Evolutionary conservation across 2,888 invertebrate genomes (phyloP).

Genomic region (Trichogramma dendrolimi): DNA sequence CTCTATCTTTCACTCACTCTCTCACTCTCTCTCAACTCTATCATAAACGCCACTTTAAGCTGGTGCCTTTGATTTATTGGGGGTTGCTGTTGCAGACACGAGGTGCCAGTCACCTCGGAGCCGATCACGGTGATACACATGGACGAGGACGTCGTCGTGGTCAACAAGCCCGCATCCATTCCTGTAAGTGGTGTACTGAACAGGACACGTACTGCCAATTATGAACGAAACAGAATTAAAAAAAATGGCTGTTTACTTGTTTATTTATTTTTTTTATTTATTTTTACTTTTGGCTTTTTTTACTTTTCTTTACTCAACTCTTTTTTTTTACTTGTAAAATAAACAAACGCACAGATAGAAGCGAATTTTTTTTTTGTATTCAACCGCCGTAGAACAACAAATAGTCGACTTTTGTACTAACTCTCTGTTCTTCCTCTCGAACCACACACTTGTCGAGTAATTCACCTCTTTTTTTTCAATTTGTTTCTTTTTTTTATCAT

Average conservation of each 20-base stretch:
- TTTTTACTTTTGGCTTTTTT: slow-evolving; percentile 8
- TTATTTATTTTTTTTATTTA: slow-evolving; percentile 14
- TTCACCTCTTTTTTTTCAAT: no score
- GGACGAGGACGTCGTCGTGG: slow-evolving; percentile 98
- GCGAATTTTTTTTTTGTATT: not conserved
- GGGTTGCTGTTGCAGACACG: slow-evolving; percentile 79
- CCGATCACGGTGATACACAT: slow-evolving; percentile 96
- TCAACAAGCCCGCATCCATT: slow-evolving; percentile 99
- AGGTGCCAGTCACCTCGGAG: slow-evolving; percentile 96
- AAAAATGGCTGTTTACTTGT: slow-evolving; percentile 23
- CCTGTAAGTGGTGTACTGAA: slow-evolving; percentile 90
- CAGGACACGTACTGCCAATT: slow-evolving; percentile 52
- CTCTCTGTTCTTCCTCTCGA: no score
- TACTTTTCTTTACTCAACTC: slow-evolving; percentile 5
- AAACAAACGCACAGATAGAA: not conserved
- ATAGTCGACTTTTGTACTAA: no score
- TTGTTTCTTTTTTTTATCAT: no score
- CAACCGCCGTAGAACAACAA: not conserved
- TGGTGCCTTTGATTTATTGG: slow-evolving; percentile 47
- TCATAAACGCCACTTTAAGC: slow-evolving; percentile 50
- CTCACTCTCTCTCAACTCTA: not conserved
- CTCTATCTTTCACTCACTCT: not conserved
- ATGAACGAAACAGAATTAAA: not conserved
- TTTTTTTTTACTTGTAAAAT: not conserved
- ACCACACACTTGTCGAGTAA: no score